Evolutionary conservation across 2,797 vertebrate species (phyloP).

Genomic region (Chlorospingus semifuscus): DNA sequence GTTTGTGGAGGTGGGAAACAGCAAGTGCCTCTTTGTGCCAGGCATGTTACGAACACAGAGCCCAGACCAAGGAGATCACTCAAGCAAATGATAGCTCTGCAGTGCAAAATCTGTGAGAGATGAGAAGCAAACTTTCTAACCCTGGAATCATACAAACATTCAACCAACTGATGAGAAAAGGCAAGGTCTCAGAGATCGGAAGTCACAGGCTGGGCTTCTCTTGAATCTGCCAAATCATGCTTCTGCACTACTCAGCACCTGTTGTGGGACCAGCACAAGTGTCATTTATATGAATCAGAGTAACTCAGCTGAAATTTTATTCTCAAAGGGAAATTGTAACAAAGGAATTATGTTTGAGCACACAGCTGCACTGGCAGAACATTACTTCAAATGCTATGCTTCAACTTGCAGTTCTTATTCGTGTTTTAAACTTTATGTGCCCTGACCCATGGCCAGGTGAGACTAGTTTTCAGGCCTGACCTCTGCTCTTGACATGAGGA

Average conservation of each 20-base stretch:
- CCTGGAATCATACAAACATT: not conserved
- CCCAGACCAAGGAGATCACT: not conserved
- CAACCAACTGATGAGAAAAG: not conserved
- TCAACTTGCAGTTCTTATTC: not conserved
- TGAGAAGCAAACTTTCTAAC: not conserved
- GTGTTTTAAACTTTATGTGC: not conserved
- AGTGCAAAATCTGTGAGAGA: not conserved
- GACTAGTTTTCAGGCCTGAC: not conserved
- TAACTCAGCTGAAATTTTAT: not conserved
- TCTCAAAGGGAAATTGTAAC: not conserved
- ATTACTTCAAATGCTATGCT: not conserved
- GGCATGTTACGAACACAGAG: rapidly evolving
- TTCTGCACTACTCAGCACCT: not conserved
- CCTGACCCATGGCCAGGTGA: not conserved
- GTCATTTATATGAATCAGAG: not conserved
- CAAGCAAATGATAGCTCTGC: not conserved
- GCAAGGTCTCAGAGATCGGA: not conserved
- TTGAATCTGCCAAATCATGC: not conserved
- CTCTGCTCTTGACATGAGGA: not conserved
- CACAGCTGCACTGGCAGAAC: not conserved
- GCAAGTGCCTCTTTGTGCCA: not conserved
- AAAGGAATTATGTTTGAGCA: not conserved
- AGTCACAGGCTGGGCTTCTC: not conserved
- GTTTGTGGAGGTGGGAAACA: not conserved
- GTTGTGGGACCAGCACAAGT: not conserved